These are phyloP conservation scores for Myotis yumanensis DNA, from an alignment of 2,113 vertebrate species.

Conservation along the genomic window DNA sequence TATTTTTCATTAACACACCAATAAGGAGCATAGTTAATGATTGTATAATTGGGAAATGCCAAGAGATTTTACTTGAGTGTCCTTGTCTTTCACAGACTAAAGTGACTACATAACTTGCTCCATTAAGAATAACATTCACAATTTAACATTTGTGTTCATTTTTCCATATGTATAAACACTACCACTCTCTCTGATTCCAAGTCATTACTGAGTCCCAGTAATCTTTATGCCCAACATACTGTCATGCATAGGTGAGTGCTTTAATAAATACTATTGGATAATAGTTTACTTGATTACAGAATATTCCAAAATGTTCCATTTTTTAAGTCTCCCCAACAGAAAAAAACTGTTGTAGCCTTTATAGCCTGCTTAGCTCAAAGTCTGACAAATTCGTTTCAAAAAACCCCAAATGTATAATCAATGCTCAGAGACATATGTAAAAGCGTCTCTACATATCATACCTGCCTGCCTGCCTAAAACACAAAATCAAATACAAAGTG, in stretches of 20 bases:
- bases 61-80: slow-evolving; percentile 41
- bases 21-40: slow-evolving; percentile 12
- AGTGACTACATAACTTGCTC: slow-evolving; percentile 43
- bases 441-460: not conserved
- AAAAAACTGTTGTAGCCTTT: slow-evolving; percentile 44
- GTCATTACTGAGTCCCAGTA: not conserved
- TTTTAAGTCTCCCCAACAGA: slow-evolving; percentile 51
- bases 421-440: not conserved
- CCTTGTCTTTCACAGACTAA: slow-evolving; percentile 37
- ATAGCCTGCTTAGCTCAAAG: slow-evolving; percentile 13
- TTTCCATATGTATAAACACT: slow-evolving; percentile 41
- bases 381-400: slow-evolving; percentile 37
- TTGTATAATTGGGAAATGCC: slow-evolving; percentile 25
- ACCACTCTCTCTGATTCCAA: slow-evolving; percentile 61
- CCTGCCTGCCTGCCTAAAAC: not conserved
- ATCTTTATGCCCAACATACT: slow-evolving; percentile 44
- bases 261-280: slow-evolving; percentile 60
- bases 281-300: slow-evolving; percentile 59
- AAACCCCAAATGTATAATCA: not conserved
- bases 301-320: slow-evolving; percentile 60
- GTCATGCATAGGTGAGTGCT: slow-evolving; percentile 46
- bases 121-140: slow-evolving; percentile 22
- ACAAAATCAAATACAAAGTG: slow-evolving; percentile 17
- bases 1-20: slow-evolving; percentile 50
- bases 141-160: slow-evolving; percentile 48